These are phyloP conservation scores for Callinectes sapidus DNA, from an alignment of 2,888 invertebrate genomes.

Conservation along the genomic window DNA sequence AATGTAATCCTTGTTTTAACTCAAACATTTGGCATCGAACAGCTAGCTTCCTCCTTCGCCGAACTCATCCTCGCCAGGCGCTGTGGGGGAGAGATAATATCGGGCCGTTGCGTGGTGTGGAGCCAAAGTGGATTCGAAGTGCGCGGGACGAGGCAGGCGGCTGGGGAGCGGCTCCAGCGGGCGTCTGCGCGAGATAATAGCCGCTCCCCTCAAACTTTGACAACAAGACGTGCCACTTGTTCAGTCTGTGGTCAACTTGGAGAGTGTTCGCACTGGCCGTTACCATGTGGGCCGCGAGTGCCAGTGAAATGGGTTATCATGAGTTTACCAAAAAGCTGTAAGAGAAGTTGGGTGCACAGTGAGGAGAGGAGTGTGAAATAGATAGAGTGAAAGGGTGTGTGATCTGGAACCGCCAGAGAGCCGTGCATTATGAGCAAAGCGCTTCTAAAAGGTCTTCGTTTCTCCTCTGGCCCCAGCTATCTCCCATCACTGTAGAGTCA, in stretches of 20 bases:
- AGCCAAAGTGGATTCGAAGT: constrained; percentile 38
- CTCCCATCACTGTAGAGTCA: constrained; percentile 46
- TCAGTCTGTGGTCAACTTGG: constrained; percentile 67
- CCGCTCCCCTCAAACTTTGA: constrained; percentile 67
- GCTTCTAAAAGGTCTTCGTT: constrained; percentile 17
- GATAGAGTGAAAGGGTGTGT: constrained; percentile 57
- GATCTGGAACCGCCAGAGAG: constrained; percentile 36
- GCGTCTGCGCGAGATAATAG: constrained; percentile 48
- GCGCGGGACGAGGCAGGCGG: constrained; percentile 47
- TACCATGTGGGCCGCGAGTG: constrained; percentile 61
- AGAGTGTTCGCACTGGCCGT: constrained; percentile 63
- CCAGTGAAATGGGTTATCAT: constrained; percentile 67
- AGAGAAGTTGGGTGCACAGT: constrained; percentile 64
- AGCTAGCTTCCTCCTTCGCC: background rate
- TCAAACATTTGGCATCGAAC: background rate
- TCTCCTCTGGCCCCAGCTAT: constrained; percentile 48
- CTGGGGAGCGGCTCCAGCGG: constrained; percentile 52
- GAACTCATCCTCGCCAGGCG: background rate
- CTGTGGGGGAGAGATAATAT: background rate
- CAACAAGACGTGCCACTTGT: constrained; percentile 70
- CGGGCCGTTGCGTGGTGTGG: background rate
- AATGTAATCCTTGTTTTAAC: background rate
- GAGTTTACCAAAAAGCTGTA: constrained; percentile 54
- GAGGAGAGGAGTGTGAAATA: constrained; percentile 58
- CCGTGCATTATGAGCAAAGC: constrained; percentile 44